phyloP scores from a whole-genome alignment of 2,797 vertebrate species.

The Ciconia nigra region DNA sequence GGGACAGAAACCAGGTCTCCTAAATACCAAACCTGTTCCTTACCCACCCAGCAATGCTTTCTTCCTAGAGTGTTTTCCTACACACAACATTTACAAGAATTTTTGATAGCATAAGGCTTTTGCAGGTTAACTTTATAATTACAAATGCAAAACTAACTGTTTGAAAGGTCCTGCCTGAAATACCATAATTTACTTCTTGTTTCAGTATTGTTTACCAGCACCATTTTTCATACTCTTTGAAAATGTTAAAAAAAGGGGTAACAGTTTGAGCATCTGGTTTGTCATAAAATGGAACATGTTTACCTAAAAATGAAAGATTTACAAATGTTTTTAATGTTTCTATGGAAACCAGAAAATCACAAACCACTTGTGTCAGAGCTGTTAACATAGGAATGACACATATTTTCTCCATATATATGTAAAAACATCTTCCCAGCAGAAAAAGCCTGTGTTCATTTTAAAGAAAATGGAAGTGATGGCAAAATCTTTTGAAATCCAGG shows the following conservation, averaged over 20 bases:
- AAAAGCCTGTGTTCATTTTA: neutral
- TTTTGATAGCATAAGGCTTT: neutral
- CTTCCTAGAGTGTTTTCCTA: neutral
- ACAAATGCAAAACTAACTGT: neutral
- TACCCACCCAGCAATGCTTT: neutral
- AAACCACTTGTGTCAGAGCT: neutral
- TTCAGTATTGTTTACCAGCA: neutral
- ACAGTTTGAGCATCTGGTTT: neutral
- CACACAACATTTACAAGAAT: neutral
- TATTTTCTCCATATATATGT: neutral
- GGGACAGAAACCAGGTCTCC: neutral
- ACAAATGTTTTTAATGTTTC: conserved; percentile 28
- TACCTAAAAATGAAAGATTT: conserved; percentile 35
- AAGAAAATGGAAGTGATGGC: neutral
- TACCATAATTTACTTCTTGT: neutral
- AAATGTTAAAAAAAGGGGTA: neutral
- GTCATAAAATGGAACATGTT: neutral
- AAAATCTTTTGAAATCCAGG: neutral
- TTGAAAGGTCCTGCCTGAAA: neutral
- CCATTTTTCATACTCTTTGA: neutral
- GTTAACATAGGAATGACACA: neutral
- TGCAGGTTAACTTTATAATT: neutral
- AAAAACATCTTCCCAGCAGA: neutral
- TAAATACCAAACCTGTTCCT: neutral
- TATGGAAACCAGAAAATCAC: conserved; percentile 28